Evolutionary conservation across 2,113 vertebrate genomes (phyloP).

Genomic region (Saguinus imperator): DNA sequence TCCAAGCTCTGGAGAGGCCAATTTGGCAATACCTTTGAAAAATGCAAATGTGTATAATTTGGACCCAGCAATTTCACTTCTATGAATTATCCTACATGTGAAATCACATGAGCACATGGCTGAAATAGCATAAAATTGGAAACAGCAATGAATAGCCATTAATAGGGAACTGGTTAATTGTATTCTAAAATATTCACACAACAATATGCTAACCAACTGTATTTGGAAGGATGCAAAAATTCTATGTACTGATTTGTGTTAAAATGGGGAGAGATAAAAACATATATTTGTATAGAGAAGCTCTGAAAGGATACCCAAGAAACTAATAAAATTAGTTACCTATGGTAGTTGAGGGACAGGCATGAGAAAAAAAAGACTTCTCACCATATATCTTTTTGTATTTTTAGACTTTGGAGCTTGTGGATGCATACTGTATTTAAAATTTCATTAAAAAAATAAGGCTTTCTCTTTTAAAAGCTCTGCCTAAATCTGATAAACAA

Average conservation of each 20-base stretch:
- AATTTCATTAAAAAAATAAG: not conserved
- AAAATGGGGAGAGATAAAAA: not conserved
- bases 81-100: not conserved
- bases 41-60: constrained; percentile 37
- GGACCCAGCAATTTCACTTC: not conserved
- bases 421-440: not conserved
- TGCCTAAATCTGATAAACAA: constrained; percentile 1
- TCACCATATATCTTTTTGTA: not conserved
- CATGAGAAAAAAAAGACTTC: not conserved
- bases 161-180: not conserved
- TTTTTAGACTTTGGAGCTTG: constrained; percentile 20
- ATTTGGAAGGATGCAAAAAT: not conserved
- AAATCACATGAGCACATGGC: not conserved
- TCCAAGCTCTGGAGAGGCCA: not conserved
- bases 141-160: not conserved
- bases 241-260: not conserved
- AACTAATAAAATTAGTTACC: not conserved
- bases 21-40: constrained; percentile 43
- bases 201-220: not conserved
- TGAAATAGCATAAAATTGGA: not conserved
- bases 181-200: not conserved
- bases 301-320: not conserved
- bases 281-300: not conserved
- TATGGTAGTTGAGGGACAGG: not conserved
- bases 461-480: constrained; percentile 21